A percentile compares a stretch with the other conserved stretches of the same genome.
These are phyloP conservation scores for Anguilla megastoma DNA, from an alignment of 2,797 vertebrate species.

Conservation along the genomic window DNA sequence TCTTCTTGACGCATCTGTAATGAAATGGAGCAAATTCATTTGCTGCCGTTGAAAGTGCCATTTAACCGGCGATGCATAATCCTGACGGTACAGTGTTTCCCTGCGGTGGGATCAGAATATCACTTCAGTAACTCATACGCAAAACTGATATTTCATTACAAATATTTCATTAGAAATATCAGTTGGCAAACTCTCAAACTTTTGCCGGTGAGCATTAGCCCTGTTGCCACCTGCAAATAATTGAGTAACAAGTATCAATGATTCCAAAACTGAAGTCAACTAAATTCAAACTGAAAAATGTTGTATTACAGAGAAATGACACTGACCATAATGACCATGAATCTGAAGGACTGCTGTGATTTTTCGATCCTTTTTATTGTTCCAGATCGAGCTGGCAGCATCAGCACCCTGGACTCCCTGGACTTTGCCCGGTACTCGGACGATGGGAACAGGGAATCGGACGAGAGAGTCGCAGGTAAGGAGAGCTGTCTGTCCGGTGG, in stretches of 20 bases:
- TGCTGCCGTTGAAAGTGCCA: neutral
- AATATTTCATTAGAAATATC: neutral
- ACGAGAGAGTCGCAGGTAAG: conserved; percentile 94
- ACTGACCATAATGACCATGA: neutral
- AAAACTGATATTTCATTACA: neutral
- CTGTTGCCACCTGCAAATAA: neutral
- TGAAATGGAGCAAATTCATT: neutral
- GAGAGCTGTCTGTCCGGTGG: conserved; percentile 1
- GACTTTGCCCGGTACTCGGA: conserved; percentile 99
- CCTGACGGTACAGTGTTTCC: neutral
- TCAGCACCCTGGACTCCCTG: conserved; percentile 98
- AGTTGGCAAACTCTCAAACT: neutral
- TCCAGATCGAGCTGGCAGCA: conserved; percentile 93
- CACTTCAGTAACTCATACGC: neutral
- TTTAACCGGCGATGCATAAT: neutral
- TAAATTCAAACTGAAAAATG: neutral
- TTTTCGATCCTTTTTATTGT: conserved; percentile 32
- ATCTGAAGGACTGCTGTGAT: neutral
- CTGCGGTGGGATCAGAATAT: neutral
- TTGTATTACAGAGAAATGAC: neutral
- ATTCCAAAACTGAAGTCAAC: neutral
- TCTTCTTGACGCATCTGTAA: neutral
- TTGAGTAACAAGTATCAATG: neutral
- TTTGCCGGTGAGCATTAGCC: neutral
- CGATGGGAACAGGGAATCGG: conserved; percentile 94